A percentile compares a stretch with the other conserved stretches of the same genome.
phyloP scores from a whole-genome alignment of 1,140 invertebrate species.

The Drosophila kepulauana region DNA sequence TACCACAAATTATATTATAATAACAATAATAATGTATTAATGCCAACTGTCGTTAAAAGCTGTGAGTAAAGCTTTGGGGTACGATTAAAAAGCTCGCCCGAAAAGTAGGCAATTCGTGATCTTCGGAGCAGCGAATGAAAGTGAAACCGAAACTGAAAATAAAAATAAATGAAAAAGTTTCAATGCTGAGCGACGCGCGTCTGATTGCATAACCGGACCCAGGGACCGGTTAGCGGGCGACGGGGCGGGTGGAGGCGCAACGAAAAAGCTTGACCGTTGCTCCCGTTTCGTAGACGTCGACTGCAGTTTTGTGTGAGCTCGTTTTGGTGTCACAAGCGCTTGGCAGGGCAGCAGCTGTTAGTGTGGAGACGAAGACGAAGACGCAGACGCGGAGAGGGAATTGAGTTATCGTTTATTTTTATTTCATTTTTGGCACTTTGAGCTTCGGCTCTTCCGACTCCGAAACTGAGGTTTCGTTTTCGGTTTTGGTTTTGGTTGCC shows the following conservation, averaged over 20 bases:
- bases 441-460: slow-evolving; percentile 74
- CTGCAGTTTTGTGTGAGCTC: slow-evolving; percentile 72
- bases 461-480: slow-evolving; percentile 54
- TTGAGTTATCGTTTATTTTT: slow-evolving; percentile 31
- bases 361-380: neutral
- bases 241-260: neutral
- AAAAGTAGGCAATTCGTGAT: slow-evolving; percentile 54
- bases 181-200: slow-evolving; percentile 40
- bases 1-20: too few relatives aligned
- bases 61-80: neutral
- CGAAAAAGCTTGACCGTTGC: slow-evolving; percentile 48
- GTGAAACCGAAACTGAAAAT: slow-evolving; percentile 69
- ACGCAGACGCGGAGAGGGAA: neutral
- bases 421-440: slow-evolving; percentile 65
- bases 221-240: slow-evolving; percentile 18
- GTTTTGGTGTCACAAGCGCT: slow-evolving; percentile 59
- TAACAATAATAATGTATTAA: too few relatives aligned
- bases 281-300: slow-evolving; percentile 51
- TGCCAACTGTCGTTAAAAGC: neutral
- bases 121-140: slow-evolving; percentile 60
- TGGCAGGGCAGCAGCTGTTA: slow-evolving; percentile 13
- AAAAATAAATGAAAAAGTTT: slow-evolving; percentile 26
- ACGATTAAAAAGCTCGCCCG: slow-evolving; percentile 10
- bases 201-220: slow-evolving; percentile 61
- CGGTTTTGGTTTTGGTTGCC: slow-evolving; percentile 35